A percentile compares a stretch with the other conserved stretches of the same genome.
phyloP scores from a whole-genome alignment of 23 tunicate genomes.

The Ascidia mentula region DNA sequence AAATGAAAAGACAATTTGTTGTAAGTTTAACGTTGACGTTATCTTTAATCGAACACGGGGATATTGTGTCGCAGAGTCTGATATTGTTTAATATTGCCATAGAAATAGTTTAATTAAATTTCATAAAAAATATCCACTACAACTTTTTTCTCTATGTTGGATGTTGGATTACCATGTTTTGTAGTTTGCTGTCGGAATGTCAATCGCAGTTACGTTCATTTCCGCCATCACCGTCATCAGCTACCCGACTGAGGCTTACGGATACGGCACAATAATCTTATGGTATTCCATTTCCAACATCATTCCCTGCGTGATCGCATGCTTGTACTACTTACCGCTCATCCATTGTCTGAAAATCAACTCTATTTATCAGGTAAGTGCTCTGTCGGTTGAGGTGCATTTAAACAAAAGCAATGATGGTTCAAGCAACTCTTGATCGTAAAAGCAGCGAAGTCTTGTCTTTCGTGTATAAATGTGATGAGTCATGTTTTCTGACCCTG shows the following conservation, averaged over 20 bases:
- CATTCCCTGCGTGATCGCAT: slow-evolving; percentile 36
- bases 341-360: slow-evolving; percentile 34
- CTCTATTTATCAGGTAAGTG: slow-evolving; percentile 52
- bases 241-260: slow-evolving; percentile 47
- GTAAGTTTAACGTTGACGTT: too few species aligned
- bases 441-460: too few species aligned
- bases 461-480: too few species aligned
- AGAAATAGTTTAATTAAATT: neutral
- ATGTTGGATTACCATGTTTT: neutral
- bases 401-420: too few species aligned
- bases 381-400: too few species aligned
- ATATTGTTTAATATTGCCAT: neutral
- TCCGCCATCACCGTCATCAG: slow-evolving; percentile 62
- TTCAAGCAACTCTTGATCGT: too few species aligned
- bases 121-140: neutral
- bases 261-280: slow-evolving; percentile 35
- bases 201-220: slow-evolving; percentile 59
- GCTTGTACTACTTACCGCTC: slow-evolving; percentile 54
- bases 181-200: slow-evolving; percentile 53
- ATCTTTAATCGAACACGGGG: too few species aligned
- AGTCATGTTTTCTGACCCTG: too few species aligned
- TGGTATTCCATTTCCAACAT: slow-evolving; percentile 26
- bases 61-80: too few species aligned
- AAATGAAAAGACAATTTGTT: too few species aligned
- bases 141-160: too few species aligned